Conservation (phyloP, 2,888 invertebrate species). For the Boloria selene region DNA sequence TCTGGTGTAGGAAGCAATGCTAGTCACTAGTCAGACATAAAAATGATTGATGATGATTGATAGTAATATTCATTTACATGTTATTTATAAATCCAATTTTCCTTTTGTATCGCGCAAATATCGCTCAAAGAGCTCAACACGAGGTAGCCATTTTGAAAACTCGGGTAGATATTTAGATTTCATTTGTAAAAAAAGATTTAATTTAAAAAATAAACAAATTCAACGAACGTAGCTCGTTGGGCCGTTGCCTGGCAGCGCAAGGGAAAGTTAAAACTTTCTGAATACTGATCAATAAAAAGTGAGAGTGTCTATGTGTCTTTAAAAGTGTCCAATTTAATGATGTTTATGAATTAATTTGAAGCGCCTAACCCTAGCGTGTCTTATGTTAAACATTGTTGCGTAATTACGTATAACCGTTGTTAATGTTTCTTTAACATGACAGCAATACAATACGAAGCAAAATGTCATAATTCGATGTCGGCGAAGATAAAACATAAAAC, state of each 20-base stretch:
- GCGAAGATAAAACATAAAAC: not conserved
- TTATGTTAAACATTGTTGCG: slow-evolving; percentile 41
- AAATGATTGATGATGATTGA: too few species aligned
- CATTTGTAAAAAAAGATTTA: not conserved
- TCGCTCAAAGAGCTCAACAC: too few species aligned
- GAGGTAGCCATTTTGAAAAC: too few species aligned
- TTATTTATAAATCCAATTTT: too few species aligned
- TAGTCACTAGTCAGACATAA: too few species aligned
- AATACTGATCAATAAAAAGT: slow-evolving; percentile 75
- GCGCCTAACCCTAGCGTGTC: slow-evolving; percentile 33
- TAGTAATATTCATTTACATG: too few species aligned
- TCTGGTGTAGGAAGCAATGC: too few species aligned
- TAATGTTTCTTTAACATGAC: slow-evolving; percentile 10
- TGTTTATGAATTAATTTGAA: slow-evolving; percentile 45
- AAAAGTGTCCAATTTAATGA: slow-evolving; percentile 53
- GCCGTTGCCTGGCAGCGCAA: slow-evolving; percentile 44
- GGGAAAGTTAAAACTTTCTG: slow-evolving; percentile 71
- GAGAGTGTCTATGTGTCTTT: slow-evolving; percentile 57
- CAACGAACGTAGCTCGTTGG: slow-evolving; percentile 43
- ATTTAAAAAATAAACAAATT: slow-evolving; percentile 42
- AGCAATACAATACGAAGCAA: slow-evolving; percentile 8
- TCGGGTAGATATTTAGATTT: too few species aligned
- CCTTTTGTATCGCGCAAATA: too few species aligned
- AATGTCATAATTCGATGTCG: slow-evolving; percentile 3
- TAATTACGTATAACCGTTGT: slow-evolving; percentile 26